Evolutionary conservation across 2,113 vertebrate genomes (phyloP), one percentile per base, ranked within the genome.

Genomic region (Pipa parva): DNA sequence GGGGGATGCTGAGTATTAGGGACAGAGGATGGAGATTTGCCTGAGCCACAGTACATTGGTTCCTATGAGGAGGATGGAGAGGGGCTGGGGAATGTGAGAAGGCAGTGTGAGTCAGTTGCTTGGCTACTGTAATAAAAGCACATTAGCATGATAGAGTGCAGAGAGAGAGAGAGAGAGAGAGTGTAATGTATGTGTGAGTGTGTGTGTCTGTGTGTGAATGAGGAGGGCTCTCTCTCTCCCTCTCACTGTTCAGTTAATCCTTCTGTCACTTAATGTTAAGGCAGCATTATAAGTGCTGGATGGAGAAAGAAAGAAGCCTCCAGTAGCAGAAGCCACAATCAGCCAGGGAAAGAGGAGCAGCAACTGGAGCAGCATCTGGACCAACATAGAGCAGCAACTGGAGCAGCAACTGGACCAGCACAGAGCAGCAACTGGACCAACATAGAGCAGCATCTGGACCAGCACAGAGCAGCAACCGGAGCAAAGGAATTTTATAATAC

Each of bases 201-300:
- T 26, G 1, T 0, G 62, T 20, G 15, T 72, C 0, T 72, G 49
- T 50, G 72, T 81, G 81, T 78, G 76, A 67, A 75, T 79, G 86
- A 87, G 83, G 80, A 87, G 79, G 73, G 81, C 80, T 81, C 80
- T 79, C 83, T 75, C 75, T 75, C 63, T 78, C 78, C 54, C 63
- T 81, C 75, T 63, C 87, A 74, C 73, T 73, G 83, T 83, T 88
- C 79, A 85, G 84, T 87, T 85, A 77, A 83, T 84, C 83, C 83
- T 73, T 81, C 83, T 84, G 87, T 85, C 87, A 83, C 80, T 86
- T 79, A 79, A 72, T 79, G 86, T 79, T 86, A 78, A 85, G 73
- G 83, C 84, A 80, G 85, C 90, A 82, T 82, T 86, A 81, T 86
- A 85, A 76, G 82, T 78, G 78, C 80, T 58, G 29, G 81, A 77